Conservation (phyloP, 2,797 vertebrate species). For the Phataginus tetradactyla region DNA sequence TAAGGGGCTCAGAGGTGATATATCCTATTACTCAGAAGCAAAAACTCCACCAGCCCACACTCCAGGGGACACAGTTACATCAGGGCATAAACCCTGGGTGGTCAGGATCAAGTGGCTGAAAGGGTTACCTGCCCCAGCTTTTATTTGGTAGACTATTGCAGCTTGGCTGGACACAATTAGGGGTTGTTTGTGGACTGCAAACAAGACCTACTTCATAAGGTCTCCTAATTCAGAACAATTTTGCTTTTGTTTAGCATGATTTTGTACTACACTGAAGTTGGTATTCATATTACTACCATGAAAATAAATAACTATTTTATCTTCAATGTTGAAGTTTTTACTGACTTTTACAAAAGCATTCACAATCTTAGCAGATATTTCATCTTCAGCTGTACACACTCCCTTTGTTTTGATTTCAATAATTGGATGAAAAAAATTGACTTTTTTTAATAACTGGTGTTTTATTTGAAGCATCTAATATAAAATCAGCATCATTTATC, state of each 20-base stretch:
- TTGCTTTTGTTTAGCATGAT: background rate
- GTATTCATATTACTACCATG: background rate
- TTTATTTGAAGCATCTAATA: background rate
- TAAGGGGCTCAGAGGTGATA: background rate
- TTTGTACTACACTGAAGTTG: background rate
- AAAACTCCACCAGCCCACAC: too few relatives aligned
- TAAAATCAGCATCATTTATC: rapidly evolving
- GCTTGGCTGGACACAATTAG: rapidly evolving
- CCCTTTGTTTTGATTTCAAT: background rate
- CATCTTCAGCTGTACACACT: background rate
- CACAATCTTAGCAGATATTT: background rate
- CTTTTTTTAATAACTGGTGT: background rate
- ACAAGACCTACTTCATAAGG: background rate
- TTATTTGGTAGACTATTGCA: rapidly evolving
- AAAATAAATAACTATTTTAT: background rate
- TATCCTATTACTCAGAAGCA: too few relatives aligned
- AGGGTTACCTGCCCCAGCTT: background rate
- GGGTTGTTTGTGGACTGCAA: rapidly evolving
- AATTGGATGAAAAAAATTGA: background rate
- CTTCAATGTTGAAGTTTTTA: background rate
- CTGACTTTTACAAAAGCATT: background rate
- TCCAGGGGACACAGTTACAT: background rate
- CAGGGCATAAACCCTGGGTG: rapidly evolving
- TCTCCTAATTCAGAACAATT: background rate
- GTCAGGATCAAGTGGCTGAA: background rate